These are phyloP conservation scores for Drosophila mojavensis DNA, from an alignment of 1,140 invertebrate species.

Conservation along the genomic window DNA sequence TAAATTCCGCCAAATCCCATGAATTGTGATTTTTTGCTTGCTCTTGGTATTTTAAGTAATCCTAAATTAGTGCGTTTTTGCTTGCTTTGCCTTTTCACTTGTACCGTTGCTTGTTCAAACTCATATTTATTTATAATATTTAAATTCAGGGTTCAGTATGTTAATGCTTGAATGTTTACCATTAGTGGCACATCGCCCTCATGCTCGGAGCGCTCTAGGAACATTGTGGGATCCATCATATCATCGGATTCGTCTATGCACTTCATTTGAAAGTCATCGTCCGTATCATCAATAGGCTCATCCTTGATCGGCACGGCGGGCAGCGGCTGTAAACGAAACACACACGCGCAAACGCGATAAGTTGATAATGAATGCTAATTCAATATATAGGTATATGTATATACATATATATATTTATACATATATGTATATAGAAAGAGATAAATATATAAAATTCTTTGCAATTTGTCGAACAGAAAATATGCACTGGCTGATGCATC, in stretches of 20 bases:
- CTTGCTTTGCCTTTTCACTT: neutral
- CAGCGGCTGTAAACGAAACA: slow-evolving; percentile 63
- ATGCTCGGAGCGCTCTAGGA: slow-evolving; percentile 77
- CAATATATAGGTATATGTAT: neutral
- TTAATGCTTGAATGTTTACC: slow-evolving; percentile 40
- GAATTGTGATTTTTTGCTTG: neutral
- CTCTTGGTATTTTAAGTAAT: neutral
- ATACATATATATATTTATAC: neutral
- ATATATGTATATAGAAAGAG: neutral
- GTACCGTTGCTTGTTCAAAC: neutral
- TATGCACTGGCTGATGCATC: slow-evolving; percentile 15
- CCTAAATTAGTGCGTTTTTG: neutral
- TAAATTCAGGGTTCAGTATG: neutral
- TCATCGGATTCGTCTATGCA: slow-evolving; percentile 78
- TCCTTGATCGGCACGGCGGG: slow-evolving; percentile 81
- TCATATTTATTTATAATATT: neutral
- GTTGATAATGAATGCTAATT: neutral
- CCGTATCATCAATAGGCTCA: slow-evolving; percentile 79
- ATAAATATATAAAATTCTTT: neutral
- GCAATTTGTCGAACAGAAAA: slow-evolving; percentile 22
- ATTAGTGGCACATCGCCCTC: slow-evolving; percentile 75
- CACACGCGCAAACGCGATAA: slow-evolving; percentile 3
- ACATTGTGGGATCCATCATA: slow-evolving; percentile 82
- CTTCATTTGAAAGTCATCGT: slow-evolving; percentile 78
- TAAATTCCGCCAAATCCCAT: too few relatives aligned